These are phyloP conservation scores for Dromiciops gliroides DNA, from an alignment of 2,113 vertebrate species.

Conservation along the genomic window DNA sequence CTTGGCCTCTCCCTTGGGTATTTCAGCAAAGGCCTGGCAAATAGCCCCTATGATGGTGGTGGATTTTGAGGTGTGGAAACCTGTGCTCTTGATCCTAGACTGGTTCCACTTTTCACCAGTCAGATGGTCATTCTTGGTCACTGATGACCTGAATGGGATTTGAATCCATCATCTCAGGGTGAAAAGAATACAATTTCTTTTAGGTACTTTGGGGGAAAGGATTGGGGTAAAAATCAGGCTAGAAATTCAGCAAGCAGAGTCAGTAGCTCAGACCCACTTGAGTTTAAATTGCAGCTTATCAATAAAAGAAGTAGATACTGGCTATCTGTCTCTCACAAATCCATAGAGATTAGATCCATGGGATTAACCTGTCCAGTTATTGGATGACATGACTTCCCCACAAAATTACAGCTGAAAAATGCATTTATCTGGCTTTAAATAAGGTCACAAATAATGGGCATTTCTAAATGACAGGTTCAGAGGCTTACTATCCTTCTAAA, in stretches of 20 bases:
- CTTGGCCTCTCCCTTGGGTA: background rate
- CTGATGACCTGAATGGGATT: constrained; percentile 1
- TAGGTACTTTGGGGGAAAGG: constrained; percentile 14
- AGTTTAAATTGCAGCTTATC: constrained; percentile 42
- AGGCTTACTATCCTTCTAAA: constrained; percentile 7
- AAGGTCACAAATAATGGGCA: constrained; percentile 12
- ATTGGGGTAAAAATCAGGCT: background rate
- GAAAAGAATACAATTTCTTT: constrained; percentile 20
- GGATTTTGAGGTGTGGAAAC: background rate
- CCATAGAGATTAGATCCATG: background rate
- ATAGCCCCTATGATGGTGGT: background rate
- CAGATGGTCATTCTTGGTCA: background rate
- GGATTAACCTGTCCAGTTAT: constrained; percentile 16
- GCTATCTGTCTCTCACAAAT: background rate
- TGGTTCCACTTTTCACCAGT: background rate
- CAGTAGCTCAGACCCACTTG: background rate
- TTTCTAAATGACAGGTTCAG: constrained; percentile 14
- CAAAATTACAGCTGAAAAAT: constrained; percentile 24
- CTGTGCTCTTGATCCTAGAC: background rate
- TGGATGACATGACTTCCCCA: constrained; percentile 20
- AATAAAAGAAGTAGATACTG: constrained; percentile 2
- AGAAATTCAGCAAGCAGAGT: constrained; percentile 7
- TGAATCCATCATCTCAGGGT: background rate
- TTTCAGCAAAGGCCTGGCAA: background rate
- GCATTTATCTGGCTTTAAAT: constrained; percentile 48